These are phyloP conservation scores for Aspidoscelis tigris DNA, from an alignment of 2,113 vertebrate species.

Conservation along the genomic window DNA sequence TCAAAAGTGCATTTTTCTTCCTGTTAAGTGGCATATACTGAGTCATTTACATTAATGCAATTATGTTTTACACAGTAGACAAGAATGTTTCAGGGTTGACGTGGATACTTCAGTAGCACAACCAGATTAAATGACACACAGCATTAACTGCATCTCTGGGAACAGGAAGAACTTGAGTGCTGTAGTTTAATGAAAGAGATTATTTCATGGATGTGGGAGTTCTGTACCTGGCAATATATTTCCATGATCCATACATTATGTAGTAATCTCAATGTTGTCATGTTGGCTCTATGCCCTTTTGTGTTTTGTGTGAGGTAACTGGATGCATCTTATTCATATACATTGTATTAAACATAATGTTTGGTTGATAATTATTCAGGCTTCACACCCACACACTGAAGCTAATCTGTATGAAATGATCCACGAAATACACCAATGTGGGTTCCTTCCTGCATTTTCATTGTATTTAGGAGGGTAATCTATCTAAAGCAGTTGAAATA, in stretches of 20 bases:
- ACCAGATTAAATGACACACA: fast-evolving
- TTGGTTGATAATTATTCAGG: background rate
- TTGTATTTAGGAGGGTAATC: too few relatives aligned
- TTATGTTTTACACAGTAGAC: background rate
- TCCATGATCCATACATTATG: background rate
- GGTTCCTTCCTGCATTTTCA: too few relatives aligned
- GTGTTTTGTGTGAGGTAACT: background rate
- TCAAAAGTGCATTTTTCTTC: fast-evolving
- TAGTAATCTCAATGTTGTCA: conserved; percentile 12
- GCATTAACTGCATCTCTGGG: fast-evolving
- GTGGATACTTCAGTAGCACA: background rate
- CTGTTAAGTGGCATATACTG: background rate
- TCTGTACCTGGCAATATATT: conserved; percentile 6
- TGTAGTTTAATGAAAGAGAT: background rate
- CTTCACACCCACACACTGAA: background rate
- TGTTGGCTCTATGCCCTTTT: background rate
- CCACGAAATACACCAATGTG: too few relatives aligned
- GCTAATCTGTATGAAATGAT: conserved; percentile 2
- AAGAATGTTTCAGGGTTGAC: background rate
- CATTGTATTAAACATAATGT: background rate
- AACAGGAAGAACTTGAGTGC: background rate
- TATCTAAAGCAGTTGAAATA: too few relatives aligned
- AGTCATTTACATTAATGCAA: background rate
- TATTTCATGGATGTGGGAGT: fast-evolving
- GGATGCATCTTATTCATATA: background rate